Conservation (phyloP, 2,888 invertebrate genomes). For the Idaea straminata region DNA sequence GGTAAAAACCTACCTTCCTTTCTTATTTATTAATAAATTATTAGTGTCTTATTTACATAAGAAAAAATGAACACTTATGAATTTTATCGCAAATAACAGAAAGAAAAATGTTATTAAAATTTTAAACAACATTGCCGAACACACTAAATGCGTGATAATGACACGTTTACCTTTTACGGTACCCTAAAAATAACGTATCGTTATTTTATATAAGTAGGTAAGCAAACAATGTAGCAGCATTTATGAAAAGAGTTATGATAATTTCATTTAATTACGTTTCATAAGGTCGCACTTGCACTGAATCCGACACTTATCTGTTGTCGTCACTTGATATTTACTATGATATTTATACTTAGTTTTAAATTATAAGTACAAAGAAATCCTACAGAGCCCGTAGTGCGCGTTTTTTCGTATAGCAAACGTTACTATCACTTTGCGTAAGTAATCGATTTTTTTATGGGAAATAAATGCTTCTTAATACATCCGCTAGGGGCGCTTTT, state of each 20-base stretch:
- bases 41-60: too few species aligned
- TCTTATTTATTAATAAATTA: too few species aligned
- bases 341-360: neutral
- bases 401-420: too few species aligned
- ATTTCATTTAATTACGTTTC: constrained; percentile 78
- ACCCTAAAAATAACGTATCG: neutral
- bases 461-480: too few species aligned
- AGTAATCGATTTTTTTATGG: too few species aligned
- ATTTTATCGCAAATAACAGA: too few species aligned
- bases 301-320: constrained; percentile 26
- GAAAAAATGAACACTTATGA: too few species aligned
- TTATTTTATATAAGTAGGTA: neutral
- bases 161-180: neutral
- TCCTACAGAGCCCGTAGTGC: too few species aligned
- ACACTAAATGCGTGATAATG: neutral
- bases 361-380: too few species aligned
- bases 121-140: constrained; percentile 1
- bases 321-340: neutral
- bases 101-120: neutral
- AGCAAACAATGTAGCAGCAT: constrained; percentile 52
- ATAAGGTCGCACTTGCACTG: constrained; percentile 60
- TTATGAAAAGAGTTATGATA: constrained; percentile 75
- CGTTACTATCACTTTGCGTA: too few species aligned
- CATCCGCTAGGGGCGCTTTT: too few species aligned
- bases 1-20: too few species aligned